Base-by-base conservation (phyloP, 2,888 invertebrate genomes). In the Drymonia ruficornis region DNA sequence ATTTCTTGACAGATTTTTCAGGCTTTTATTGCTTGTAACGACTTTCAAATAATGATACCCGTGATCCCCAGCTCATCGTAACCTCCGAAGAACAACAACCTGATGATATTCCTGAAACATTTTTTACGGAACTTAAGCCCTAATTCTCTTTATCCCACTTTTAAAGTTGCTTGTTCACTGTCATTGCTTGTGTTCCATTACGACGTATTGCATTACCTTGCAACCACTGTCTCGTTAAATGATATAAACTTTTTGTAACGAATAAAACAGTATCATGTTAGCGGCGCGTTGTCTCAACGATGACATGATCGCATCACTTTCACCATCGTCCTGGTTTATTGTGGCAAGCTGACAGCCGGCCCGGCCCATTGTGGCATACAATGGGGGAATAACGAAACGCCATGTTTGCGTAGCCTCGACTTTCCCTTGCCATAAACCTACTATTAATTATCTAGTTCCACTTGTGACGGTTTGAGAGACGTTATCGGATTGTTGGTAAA, bases 341-440 rank as follows among this genome's bases (percentile, higher is more conserved):
- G 59, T 61, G 53, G 50, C 57, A 72, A 67, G 72, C 70, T 76
- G 76, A 61, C 68, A 63, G 68, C 56, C 72, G 75, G 68, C 68
- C 69, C 62, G 51, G 55, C 67, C 70, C 71, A 83, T 86, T 83
- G 83, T 83, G 80, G 72, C 61, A 69, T 65, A 86, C 84, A 84
- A 86, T 82, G 63, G 70, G 61, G 64, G 69, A 71, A 74, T 81
- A 79, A 78, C 74, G 74, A 77, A 75, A 78, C 73, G 67, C 65
- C 70, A 69, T 75, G 78, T 78, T 79, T 75, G 65, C 69, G 34
- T 12, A 23, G 59, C 66, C 70, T 56, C 65, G 63, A 76, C 81
- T 78, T 82, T 83, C 80, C 72, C 76, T 67, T 62, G 57, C 67
- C 52, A 56, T 71, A 67, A 64, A 58, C 61, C 60, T 53, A 59